phyloP scores from a whole-genome alignment of 2,797 vertebrate genomes.

The Neoniphon sammara region DNA sequence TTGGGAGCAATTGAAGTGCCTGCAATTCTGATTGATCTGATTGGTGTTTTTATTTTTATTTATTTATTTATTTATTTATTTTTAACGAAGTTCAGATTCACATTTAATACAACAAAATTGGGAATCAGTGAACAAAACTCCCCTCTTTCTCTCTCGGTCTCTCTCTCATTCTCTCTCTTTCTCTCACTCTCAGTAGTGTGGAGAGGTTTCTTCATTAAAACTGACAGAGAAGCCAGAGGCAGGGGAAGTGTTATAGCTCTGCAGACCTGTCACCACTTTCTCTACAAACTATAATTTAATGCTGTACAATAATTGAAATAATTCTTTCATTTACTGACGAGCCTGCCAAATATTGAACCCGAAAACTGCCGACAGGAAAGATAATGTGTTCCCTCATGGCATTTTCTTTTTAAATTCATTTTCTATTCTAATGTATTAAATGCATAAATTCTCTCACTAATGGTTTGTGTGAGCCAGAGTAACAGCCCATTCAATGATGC shows the following conservation, averaged over 20 bases:
- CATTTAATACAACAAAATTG: constrained; percentile 63
- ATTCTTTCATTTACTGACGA: constrained; percentile 81
- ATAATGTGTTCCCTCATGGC: constrained; percentile 77
- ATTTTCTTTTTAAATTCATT: constrained; percentile 79
- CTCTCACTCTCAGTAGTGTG: constrained; percentile 53
- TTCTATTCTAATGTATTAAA: constrained; percentile 83
- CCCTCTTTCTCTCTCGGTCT: constrained; percentile 19
- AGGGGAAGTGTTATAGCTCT: constrained; percentile 76
- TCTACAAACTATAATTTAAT: constrained; percentile 79
- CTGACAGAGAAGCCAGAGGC: constrained; percentile 79
- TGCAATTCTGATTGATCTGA: constrained; percentile 55
- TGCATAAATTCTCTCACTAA: constrained; percentile 81
- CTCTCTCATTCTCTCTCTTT: constrained; percentile 44
- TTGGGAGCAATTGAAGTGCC: constrained; percentile 32
- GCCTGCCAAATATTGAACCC: constrained; percentile 83
- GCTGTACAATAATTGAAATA: constrained; percentile 80
- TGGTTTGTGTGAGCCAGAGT: constrained; percentile 76
- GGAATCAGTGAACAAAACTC: constrained; percentile 63
- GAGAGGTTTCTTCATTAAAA: constrained; percentile 82
- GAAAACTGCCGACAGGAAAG: constrained; percentile 79
- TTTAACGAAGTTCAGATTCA: constrained; percentile 34
- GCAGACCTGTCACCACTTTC: constrained; percentile 80
- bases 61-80: not conserved
- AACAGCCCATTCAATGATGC: constrained; percentile 75
- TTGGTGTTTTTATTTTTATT: not conserved